phyloP scores from a whole-genome alignment of 2,797 vertebrate genomes.

The Emydoidea blandingii region DNA sequence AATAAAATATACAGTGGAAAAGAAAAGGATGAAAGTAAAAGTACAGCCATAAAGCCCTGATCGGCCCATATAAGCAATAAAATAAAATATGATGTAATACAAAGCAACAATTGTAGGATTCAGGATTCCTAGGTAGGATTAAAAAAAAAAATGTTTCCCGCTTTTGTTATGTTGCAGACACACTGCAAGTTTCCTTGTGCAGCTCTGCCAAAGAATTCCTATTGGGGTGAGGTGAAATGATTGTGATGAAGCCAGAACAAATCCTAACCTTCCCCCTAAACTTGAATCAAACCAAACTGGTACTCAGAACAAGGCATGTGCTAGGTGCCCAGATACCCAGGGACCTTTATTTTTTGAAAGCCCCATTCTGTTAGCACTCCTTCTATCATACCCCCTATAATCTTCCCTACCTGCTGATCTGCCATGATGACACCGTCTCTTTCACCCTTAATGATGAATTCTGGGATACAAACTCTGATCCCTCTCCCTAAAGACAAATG shows the following conservation, averaged over 20 bases:
- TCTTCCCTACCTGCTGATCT: background rate
- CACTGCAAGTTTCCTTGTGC: conserved; percentile 1
- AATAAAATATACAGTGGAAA: conserved; percentile 75
- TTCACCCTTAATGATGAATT: background rate
- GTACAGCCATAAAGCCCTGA: conserved; percentile 60
- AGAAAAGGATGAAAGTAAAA: conserved; percentile 70
- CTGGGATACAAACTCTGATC: background rate
- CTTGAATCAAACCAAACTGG: background rate
- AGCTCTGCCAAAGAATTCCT: background rate
- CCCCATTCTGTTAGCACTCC: background rate
- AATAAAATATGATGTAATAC: conserved; percentile 74
- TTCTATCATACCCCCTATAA: background rate
- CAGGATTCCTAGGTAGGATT: conserved; percentile 70
- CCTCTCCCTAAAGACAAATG: background rate
- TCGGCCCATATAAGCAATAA: conserved; percentile 70
- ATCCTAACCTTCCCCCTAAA: background rate
- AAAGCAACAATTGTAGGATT: conserved; percentile 75
- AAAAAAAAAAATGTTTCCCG: conserved; percentile 52
- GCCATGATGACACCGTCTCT: background rate
- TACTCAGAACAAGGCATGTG: accelerated
- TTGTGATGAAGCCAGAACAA: background rate
- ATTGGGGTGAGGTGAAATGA: background rate
- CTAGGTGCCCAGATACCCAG: background rate
- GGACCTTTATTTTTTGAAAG: background rate
- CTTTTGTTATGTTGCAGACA: conserved; percentile 48